These are phyloP conservation scores for Junonia oenone DNA, from an alignment of 2,888 invertebrate species.

Conservation along the genomic window DNA sequence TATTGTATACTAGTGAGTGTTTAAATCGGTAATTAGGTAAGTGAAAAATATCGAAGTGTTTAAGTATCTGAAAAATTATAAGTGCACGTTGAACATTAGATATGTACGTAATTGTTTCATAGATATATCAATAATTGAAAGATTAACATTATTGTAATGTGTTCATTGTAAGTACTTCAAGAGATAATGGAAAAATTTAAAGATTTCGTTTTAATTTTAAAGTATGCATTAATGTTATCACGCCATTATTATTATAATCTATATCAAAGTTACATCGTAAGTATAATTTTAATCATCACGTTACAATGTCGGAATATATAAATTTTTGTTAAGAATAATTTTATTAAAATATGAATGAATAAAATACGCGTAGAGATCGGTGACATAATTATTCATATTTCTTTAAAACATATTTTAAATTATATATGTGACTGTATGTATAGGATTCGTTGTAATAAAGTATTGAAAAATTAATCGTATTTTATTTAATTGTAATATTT, in stretches of 20 bases:
- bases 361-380: constrained; percentile 6
- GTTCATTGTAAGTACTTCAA: constrained; percentile 46
- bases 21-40: constrained; percentile 25
- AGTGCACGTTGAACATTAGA: constrained; percentile 32
- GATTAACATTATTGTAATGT: constrained; percentile 45
- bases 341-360: constrained; percentile 8
- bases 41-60: constrained; percentile 32
- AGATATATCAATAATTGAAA: constrained; percentile 32
- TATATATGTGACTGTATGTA: constrained; percentile 61
- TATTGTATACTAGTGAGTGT: constrained; percentile 59
- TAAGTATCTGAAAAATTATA: constrained; percentile 30
- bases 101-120: constrained; percentile 46
- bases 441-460: constrained; percentile 76
- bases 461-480: constrained; percentile 32
- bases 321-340: constrained; percentile 14
- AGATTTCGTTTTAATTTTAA: constrained; percentile 14
- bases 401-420: constrained; percentile 18
- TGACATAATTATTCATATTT: constrained; percentile 17
- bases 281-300: constrained; percentile 19
- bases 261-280: constrained; percentile 16
- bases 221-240: constrained; percentile 17
- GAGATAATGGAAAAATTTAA: constrained; percentile 12
- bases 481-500: constrained; percentile 15
- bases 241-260: constrained; percentile 9
- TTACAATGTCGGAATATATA: constrained; percentile 11